These are phyloP conservation scores for Nesometra sesokonis DNA, from an alignment of 35 echinoderm and acorn worm species.

Conservation along the genomic window DNA sequence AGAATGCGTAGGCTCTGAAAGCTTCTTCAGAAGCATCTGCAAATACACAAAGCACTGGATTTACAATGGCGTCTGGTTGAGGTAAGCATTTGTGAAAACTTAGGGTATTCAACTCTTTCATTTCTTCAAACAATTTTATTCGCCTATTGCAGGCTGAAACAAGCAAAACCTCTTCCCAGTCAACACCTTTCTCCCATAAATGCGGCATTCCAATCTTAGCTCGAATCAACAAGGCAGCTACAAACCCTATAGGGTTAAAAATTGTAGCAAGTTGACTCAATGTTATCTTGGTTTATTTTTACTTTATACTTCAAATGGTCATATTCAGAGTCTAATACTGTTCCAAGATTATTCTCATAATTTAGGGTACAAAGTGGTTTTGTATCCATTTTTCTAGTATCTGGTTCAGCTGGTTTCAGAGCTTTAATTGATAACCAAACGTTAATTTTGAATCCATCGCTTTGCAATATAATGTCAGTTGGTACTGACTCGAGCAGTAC, in stretches of 20 bases:
- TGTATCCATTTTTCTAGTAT: neutral
- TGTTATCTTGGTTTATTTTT: neutral
- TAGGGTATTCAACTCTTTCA: constrained; percentile 31
- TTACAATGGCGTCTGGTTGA: neutral
- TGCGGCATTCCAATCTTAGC: constrained; percentile 2
- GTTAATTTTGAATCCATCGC: too few species aligned
- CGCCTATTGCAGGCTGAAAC: neutral
- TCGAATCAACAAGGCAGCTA: neutral
- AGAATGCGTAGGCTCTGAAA: constrained; percentile 31
- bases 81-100: constrained; percentile 25
- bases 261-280: constrained; percentile 23
- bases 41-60: constrained; percentile 48
- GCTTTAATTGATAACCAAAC: too few species aligned
- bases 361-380: neutral
- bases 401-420: too few species aligned
- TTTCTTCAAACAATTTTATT: constrained; percentile 34
- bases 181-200: constrained; percentile 6
- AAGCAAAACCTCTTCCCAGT: constrained; percentile 8
- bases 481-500: too few species aligned
- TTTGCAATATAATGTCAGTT: too few species aligned
- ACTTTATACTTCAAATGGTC: constrained; percentile 1
- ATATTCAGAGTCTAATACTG: neutral
- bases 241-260: constrained; percentile 27
- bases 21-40: constrained; percentile 54
- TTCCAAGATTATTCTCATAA: constrained; percentile 13